Evolutionary conservation across 2,113 vertebrate species (phyloP), one percentile per base, ranked within the genome.

Genomic region (Sinocyclocheilus anophthalmus): DNA sequence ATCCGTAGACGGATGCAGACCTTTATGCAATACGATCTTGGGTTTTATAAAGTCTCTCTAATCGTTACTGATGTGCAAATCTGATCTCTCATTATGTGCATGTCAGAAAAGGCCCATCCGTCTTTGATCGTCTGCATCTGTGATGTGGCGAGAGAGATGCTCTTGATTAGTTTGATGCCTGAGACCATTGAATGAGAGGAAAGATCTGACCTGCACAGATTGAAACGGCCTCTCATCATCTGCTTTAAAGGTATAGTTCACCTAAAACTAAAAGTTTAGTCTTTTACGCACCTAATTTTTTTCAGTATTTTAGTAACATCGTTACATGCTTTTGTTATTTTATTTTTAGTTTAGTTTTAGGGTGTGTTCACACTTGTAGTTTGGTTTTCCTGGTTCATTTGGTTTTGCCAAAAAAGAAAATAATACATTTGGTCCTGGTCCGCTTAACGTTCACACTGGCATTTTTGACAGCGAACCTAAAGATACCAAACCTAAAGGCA

Each of bases 91-190:
- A 84, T 87, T 89, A 88, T 84, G 87, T 78, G 39, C 86, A 81
- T 85, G 87, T 92, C 90, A 88, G 89, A 85, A 90, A 88, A 83
- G 81, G 92, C 90, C 90, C 91, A 91, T 94, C 92, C 91, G 89
- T 93, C 93, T 93, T 91, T 92, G 88, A 93, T 70, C 7, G 92
- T 91, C 89, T 81, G 37, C 87, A 89, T 92, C 91, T 92, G 92
- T 93, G 92, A 93, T 94, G 93, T 94, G 91, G 92, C 93, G 92
- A 93, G 90, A 93, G 90, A 82, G 72, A 79, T 90, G 88, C 85
- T 91, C 93, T 92, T 94, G 93, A 95, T 94, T 93, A 92, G 94
- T 95, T 93, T 86, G 87, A 90, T 91, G 90, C 86, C 89, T 90
- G 90, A 89, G 88, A 88, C 55, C 85, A 59, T 89, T 91, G 90